Evolutionary conservation across 2,888 invertebrate genomes (phyloP).

Genomic region (Clusia tigrina): DNA sequence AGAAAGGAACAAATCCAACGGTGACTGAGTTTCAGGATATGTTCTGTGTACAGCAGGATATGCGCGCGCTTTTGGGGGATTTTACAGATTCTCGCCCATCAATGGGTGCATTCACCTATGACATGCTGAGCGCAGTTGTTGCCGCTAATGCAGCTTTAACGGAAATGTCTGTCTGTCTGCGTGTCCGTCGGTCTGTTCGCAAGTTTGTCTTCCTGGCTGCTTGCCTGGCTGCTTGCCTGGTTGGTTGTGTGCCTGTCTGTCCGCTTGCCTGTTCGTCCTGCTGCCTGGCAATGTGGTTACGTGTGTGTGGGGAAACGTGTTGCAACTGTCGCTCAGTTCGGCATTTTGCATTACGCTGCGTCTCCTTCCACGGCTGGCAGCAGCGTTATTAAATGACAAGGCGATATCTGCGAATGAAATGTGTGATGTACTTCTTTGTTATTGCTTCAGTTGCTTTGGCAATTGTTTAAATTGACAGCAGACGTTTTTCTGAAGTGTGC

Average conservation of each 20-base stretch:
- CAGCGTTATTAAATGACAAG: constrained; percentile 61
- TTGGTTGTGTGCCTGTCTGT: constrained; percentile 19
- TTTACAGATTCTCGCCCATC: constrained; percentile 22
- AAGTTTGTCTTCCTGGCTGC: background rate
- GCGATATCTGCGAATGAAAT: constrained; percentile 63
- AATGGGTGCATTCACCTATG: constrained; percentile 63
- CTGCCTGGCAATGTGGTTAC: too few species aligned
- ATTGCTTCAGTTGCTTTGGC: constrained; percentile 8
- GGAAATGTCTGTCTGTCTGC: constrained; percentile 13
- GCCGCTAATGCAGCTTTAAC: constrained; percentile 28
- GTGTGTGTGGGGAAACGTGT: background rate
- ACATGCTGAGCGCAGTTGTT: constrained; percentile 27
- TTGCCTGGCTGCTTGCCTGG: background rate
- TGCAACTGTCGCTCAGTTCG: background rate
- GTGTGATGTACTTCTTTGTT: constrained; percentile 28
- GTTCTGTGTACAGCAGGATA: background rate
- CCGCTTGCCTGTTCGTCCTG: too few species aligned
- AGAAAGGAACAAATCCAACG: background rate
- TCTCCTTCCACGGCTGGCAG: too few species aligned
- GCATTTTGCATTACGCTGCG: constrained; percentile 7
- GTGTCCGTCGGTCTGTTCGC: background rate
- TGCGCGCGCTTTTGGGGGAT: background rate
- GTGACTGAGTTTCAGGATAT: constrained; percentile 5
- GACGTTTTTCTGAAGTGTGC: too few species aligned
- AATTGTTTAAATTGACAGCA: constrained; percentile 31